Evolutionary conservation across 2,113 vertebrate species (phyloP).

Genomic region (Tamias sibiricus): DNA sequence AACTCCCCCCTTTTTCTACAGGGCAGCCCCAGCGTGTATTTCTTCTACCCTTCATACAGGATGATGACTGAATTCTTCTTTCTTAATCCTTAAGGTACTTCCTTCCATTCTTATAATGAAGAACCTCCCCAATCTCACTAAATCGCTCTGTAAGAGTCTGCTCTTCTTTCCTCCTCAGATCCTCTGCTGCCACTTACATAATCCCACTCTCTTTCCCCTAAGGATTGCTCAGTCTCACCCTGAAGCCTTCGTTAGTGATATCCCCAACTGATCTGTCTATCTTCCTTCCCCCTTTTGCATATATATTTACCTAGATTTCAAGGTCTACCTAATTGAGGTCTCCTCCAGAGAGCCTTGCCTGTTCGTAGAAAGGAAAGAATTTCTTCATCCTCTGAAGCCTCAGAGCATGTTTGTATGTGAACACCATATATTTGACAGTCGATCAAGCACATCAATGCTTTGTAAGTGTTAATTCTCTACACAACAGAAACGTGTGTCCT

Average conservation of each 20-base stretch:
- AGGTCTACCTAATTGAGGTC: background rate
- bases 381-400: conserved; percentile 24
- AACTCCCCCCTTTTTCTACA: no score
- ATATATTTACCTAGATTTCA: background rate
- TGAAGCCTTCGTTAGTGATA: background rate
- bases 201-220: background rate
- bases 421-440: background rate
- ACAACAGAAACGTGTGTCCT: background rate
- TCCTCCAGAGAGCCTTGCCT: background rate
- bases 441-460: conserved; percentile 24
- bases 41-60: no score
- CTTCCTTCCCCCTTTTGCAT: background rate
- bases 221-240: background rate
- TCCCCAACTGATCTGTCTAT: background rate
- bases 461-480: conserved; percentile 46
- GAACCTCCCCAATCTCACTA: background rate
- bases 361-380: background rate
- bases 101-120: background rate
- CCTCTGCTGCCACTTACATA: background rate
- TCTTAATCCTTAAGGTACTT: background rate
- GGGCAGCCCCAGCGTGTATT: no score
- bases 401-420: background rate
- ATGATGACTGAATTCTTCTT: background rate
- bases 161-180: background rate
- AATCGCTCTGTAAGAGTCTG: background rate